Evolutionary conservation across 2,797 vertebrate genomes (phyloP), one percentile per base, ranked within the genome.

Genomic region (Natrix natrix): DNA sequence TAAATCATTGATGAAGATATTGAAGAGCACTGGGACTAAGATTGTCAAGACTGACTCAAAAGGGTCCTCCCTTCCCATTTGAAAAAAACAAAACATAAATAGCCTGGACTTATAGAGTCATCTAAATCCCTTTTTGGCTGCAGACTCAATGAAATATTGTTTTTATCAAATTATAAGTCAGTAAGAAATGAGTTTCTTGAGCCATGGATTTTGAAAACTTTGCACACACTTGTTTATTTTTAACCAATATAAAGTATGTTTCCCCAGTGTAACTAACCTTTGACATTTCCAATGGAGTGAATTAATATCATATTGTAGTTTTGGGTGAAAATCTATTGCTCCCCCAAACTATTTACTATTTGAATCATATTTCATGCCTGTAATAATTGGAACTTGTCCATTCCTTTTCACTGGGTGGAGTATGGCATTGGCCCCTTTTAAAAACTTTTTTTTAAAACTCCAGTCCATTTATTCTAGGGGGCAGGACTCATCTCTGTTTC

Each of bases 221-320:
- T 48, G 56, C 7, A 22, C 28, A 48, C 16, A 66, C 32, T 20
- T 66, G 89, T 48, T 5, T 66, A 91, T 83, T 91, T 83, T 91
- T 86, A 90, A 87, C 55, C 52, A 93, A 90, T 56, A 8, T n/a
- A n/a, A 57, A 63, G 90, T 74, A 43, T 43, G 43, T 43, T 0
- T 0, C 55, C 92, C 92, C 83, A 28, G 87, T 54, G 91, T 94
- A 63, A 43, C 24, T 74, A 0, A 0, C 0, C 0, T 24, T 32
- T 89, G 90, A 93, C 86, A 88, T 54, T 57, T 88, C 89, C 91
- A 89, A 87, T 2, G 8, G 89, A 93, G 66, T 17, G 54, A 37
- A 88, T 69, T 3, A 32, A 17, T 86, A 7, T 60, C 16, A 55
- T 87, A 22, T 60, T 87, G 69, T 69, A 17, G 54, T 8, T 91